Conservation (phyloP, 2,888 invertebrate genomes). For the Epicampocera succincta region DNA sequence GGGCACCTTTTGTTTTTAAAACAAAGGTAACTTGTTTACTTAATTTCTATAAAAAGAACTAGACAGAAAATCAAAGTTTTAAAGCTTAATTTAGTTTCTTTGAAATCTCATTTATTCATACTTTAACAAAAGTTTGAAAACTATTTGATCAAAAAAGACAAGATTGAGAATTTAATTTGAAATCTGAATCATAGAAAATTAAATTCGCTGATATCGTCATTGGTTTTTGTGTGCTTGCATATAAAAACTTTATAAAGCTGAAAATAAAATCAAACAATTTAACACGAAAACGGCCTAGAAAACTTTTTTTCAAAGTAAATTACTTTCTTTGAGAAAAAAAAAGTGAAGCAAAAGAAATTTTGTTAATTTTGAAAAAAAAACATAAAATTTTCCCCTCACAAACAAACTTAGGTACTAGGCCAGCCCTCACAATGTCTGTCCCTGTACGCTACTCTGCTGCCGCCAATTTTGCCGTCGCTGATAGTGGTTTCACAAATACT, state of each 20-base stretch:
- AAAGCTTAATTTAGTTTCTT: constrained; percentile 76
- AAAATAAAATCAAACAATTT: constrained; percentile 78
- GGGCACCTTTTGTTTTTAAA: constrained; percentile 66
- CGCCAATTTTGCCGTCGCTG: constrained; percentile 81
- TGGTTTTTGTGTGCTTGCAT: constrained; percentile 32
- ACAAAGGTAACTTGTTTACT: constrained; percentile 65
- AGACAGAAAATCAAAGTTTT: constrained; percentile 69
- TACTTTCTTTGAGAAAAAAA: constrained; percentile 44
- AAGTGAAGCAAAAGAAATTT: constrained; percentile 25
- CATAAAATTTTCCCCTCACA: constrained; percentile 62
- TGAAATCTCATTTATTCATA: constrained; percentile 30
- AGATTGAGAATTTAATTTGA: constrained; percentile 65
- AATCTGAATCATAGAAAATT: constrained; percentile 19
- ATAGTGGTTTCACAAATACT: constrained; percentile 80
- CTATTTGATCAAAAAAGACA: background rate
- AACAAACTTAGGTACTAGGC: constrained; percentile 81
- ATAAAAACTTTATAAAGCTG: constrained; percentile 72
- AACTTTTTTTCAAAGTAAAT: constrained; percentile 59
- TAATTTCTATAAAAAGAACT: constrained; percentile 38
- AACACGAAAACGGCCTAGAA: constrained; percentile 65
- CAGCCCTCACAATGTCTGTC: constrained; percentile 83
- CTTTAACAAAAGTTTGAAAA: constrained; percentile 4
- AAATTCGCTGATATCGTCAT: constrained; percentile 70
- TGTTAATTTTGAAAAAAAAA: constrained; percentile 65
- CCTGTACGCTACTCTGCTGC: constrained; percentile 82